Conservation (phyloP, 2,888 invertebrate species). For the Stegana nigrithorax region DNA sequence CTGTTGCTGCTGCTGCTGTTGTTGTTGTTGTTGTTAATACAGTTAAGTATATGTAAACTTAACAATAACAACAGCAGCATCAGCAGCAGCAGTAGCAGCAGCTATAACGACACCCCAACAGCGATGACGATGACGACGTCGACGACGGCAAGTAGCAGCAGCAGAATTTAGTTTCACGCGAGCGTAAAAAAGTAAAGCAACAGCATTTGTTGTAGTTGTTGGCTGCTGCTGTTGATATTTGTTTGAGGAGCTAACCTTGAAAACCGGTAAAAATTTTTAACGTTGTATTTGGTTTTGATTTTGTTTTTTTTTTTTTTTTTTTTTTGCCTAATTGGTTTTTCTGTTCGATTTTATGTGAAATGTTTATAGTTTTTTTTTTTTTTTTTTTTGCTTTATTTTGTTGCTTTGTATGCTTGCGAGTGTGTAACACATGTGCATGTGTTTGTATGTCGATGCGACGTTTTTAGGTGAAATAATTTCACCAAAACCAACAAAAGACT, state of each 20-base stretch:
- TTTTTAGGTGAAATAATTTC: slow-evolving; percentile 8
- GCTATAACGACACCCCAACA: neutral
- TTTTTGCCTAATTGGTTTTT: neutral
- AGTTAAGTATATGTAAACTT: slow-evolving; percentile 40
- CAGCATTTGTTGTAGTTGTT: neutral
- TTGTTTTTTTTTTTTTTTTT: neutral
- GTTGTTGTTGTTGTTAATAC: slow-evolving; percentile 45
- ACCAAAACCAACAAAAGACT: slow-evolving; percentile 15
- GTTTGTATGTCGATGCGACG: neutral
- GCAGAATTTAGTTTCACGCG: neutral
- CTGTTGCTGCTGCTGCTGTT: slow-evolving; percentile 26
- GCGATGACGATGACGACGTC: no score
- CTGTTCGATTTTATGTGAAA: slow-evolving; percentile 9
- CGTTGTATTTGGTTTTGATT: slow-evolving; percentile 6
- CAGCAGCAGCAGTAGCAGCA: neutral
- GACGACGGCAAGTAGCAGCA: neutral
- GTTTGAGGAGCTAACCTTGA: slow-evolving; percentile 53
- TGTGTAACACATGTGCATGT: neutral
- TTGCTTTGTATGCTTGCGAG: neutral
- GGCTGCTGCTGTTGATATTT: slow-evolving; percentile 10
- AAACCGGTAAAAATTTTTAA: slow-evolving; percentile 47
- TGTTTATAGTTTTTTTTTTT: neutral
- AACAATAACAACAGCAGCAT: neutral
- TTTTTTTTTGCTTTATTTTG: neutral
- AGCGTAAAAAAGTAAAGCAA: neutral